Percentiles rank a stretch among this genome's conserved stretches.
Conservation (phyloP, 1,140 invertebrate genomes). For the Thrips palmi region DNA sequence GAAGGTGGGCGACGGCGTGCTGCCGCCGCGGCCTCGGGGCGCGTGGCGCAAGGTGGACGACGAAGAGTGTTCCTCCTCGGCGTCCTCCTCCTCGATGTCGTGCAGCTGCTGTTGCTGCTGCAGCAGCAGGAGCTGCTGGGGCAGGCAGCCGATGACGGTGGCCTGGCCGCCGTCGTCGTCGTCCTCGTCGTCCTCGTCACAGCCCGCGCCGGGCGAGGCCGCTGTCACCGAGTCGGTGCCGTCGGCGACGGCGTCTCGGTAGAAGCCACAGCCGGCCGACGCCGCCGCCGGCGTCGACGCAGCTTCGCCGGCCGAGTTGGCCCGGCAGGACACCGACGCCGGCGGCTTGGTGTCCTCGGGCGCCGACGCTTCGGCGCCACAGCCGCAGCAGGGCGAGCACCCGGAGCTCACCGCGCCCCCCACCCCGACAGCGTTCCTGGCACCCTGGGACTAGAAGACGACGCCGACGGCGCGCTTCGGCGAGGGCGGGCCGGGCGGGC, state of each 20-base stretch:
- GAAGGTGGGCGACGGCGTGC: conserved; percentile 8
- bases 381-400: conserved; percentile 12
- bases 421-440: conserved; percentile 13
- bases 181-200: not conserved
- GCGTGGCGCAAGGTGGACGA: not conserved
- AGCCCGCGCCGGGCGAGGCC: not conserved
- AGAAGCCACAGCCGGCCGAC: no score
- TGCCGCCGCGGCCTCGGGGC: not conserved
- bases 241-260: conserved; percentile 1
- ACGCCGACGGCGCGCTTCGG: not conserved
- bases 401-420: conserved; percentile 14
- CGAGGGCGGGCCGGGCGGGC: not conserved
- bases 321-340: not conserved
- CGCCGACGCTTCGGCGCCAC: conserved; percentile 7
- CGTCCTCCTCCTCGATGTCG: conserved; percentile 1
- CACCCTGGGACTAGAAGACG: conserved; percentile 3
- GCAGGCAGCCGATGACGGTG: conserved; percentile 21
- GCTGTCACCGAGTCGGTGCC: conserved; percentile 4
- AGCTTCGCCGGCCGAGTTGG: not conserved
- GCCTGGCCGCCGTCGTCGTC: conserved; percentile 13
- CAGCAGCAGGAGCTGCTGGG: conserved; percentile 24
- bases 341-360: not conserved
- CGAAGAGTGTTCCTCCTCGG: not conserved
- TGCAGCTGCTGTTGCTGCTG: conserved; percentile 16
- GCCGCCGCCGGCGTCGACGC: not conserved